These are phyloP conservation scores for Caenorhabditis sp. DNA, from an alignment of 2,888 invertebrate genomes.

Conservation along the genomic window DNA sequence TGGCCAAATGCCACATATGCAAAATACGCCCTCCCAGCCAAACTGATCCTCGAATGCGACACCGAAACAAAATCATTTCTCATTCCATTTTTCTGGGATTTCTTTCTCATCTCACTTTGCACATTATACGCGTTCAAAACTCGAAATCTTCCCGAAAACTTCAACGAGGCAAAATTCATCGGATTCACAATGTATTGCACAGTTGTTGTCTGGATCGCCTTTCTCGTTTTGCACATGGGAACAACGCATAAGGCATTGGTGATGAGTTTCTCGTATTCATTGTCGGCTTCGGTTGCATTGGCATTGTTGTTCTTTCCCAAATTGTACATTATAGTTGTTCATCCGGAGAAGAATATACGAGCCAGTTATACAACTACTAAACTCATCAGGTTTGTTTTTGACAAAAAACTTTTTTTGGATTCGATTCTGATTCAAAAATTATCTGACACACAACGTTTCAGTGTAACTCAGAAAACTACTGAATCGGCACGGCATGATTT, in stretches of 20 bases:
- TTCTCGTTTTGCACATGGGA: slow-evolving; percentile 94
- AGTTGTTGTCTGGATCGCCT: slow-evolving; percentile 85
- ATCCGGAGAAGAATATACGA: slow-evolving; percentile 82
- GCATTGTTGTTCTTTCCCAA: slow-evolving; percentile 81
- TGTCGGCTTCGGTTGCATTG: slow-evolving; percentile 71
- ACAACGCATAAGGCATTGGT: slow-evolving; percentile 75
- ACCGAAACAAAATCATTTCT: slow-evolving; percentile 76
- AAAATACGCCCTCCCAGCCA: slow-evolving; percentile 40
- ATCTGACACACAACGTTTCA: no score
- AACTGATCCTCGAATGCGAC: slow-evolving; percentile 75
- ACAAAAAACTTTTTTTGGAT: neutral
- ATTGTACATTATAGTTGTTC: slow-evolving; percentile 80
- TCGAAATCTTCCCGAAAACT: slow-evolving; percentile 95
- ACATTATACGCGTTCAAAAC: slow-evolving; percentile 94
- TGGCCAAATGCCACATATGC: slow-evolving; percentile 70
- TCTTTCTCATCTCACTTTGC: slow-evolving; percentile 81
- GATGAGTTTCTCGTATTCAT: slow-evolving; percentile 76
- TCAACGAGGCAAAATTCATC: slow-evolving; percentile 81
- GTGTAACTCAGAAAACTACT: no score
- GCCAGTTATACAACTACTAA: slow-evolving; percentile 81
- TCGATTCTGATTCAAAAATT: no score
- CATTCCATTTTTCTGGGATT: slow-evolving; percentile 83
- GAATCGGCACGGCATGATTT: no score
- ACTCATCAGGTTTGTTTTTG: slow-evolving; percentile 74
- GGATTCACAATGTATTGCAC: slow-evolving; percentile 86